Percentiles rank a stretch among this genome's conserved stretches.
phyloP scores from a whole-genome alignment of 2,113 vertebrate species.

The Ptyas mucosa region DNA sequence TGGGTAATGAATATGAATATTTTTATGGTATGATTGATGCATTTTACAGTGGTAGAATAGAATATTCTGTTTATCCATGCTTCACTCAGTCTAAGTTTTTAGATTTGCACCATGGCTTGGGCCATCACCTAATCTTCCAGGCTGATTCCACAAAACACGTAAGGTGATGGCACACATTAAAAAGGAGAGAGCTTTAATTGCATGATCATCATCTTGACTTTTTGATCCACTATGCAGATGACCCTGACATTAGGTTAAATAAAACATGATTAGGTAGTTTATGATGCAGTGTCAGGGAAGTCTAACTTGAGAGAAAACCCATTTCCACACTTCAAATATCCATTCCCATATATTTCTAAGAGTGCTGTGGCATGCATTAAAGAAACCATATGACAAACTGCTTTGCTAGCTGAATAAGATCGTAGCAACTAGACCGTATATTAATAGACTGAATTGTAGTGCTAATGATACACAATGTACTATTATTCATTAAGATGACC shows the following conservation, averaged over 20 bases:
- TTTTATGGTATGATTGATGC: not conserved
- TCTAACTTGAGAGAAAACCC: not conserved
- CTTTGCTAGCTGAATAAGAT: not conserved
- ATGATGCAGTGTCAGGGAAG: not conserved
- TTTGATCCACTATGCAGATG: not conserved
- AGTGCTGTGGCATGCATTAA: not conserved
- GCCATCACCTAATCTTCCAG: not conserved
- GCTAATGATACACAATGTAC: not conserved
- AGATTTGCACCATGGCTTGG: not conserved
- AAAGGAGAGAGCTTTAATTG: not conserved
- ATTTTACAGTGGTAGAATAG: not conserved
- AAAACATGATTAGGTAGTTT: not conserved
- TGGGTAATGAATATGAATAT: not conserved
- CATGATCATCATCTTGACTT: not conserved
- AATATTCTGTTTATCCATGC: not conserved
- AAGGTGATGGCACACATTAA: not conserved
- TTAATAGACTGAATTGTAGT: not conserved
- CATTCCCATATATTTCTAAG: not conserved
- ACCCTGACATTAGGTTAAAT: not conserved
- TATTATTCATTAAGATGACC: not conserved
- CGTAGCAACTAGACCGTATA: not conserved
- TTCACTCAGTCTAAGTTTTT: not conserved
- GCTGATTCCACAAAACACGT: not conserved
- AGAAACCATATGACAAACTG: constrained; percentile 13
- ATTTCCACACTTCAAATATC: not conserved